Percentiles rank a stretch among this genome's conserved stretches.
Conservation (phyloP, 2,797 vertebrate genomes). For the Amblyraja radiata region DNA sequence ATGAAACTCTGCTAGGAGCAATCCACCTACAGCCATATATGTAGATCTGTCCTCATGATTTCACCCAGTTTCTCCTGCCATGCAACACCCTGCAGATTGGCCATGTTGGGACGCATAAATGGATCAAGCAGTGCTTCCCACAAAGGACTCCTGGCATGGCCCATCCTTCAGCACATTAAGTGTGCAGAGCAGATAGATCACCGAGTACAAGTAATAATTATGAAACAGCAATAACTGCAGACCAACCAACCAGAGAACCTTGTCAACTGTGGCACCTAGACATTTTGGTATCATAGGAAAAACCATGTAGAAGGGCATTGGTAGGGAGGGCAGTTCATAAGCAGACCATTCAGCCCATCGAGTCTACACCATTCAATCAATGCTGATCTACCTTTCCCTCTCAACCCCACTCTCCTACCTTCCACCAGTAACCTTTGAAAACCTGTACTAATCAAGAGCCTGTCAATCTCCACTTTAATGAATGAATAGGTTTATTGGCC, state of each 20-base stretch:
- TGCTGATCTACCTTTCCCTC: no score
- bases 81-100: constrained; percentile 50
- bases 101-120: constrained; percentile 47
- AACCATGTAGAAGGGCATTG: not conserved
- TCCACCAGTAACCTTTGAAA: no score
- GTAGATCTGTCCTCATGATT: not conserved
- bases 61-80: constrained; percentile 51
- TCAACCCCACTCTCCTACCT: no score
- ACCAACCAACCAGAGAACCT: not conserved
- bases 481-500: no score
- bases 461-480: no score
- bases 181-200: not conserved
- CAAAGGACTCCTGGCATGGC: constrained; percentile 6
- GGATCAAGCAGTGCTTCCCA: constrained; percentile 29
- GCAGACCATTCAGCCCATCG: no score
- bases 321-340: not conserved
- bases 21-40: no score
- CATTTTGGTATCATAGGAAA: not conserved
- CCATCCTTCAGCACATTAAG: constrained; percentile 1
- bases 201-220: not conserved
- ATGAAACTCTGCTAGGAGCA: no score
- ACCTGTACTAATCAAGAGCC: no score
- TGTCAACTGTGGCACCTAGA: not conserved
- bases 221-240: not conserved
- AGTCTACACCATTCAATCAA: no score